Evolutionary conservation across 2,797 vertebrate genomes (phyloP), one percentile per base, ranked within the genome.

Genomic region (Philypnodon macrostomus): DNA sequence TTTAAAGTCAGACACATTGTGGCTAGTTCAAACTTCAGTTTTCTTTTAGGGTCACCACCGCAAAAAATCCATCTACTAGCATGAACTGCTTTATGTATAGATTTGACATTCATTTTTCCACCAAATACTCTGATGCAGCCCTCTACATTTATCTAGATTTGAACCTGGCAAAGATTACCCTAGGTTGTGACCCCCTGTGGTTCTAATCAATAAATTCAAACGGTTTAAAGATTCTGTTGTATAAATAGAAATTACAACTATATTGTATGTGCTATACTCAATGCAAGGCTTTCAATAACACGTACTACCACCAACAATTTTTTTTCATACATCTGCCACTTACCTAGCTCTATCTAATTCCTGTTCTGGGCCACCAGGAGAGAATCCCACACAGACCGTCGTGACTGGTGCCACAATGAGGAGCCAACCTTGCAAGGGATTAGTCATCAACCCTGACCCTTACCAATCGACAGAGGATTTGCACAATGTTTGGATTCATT

Each of bases 401-500:
- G 7, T 47, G 66, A 50, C 53, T 42, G 31, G 21, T 30, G 60
- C 38, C 58, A 58, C 23, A 33, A 56, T 76, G 63, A 69, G 6
- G 26, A 70, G 53, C 36, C 17, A 70, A 70, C 58, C 63, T 40
- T 69, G 57, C 1, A 9, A 66, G 70, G 67, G 77, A 79, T 81
- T 67, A 77, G 35, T 70, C n/a, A 42, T 67, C 57, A 63, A 69
- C 55, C 34, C 47, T 24, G 26, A 48, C 68, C 70, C 62, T 63
- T 60, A 26, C 52, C 66, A 63, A 57, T 63, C 71, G 60, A 44
- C 47, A 1, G 29, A 66, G 68, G 64, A 76, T 76, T 80, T 75
- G 60, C 55, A 50, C 51, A 64, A 76, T 79, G 73, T 77, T 76
- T 70, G 70, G 58, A 61, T 79, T 81, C 47, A 79, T 82, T 77